These are phyloP conservation scores for Drosophila melanica DNA, from an alignment of 1,140 invertebrate genomes.

Conservation along the genomic window DNA sequence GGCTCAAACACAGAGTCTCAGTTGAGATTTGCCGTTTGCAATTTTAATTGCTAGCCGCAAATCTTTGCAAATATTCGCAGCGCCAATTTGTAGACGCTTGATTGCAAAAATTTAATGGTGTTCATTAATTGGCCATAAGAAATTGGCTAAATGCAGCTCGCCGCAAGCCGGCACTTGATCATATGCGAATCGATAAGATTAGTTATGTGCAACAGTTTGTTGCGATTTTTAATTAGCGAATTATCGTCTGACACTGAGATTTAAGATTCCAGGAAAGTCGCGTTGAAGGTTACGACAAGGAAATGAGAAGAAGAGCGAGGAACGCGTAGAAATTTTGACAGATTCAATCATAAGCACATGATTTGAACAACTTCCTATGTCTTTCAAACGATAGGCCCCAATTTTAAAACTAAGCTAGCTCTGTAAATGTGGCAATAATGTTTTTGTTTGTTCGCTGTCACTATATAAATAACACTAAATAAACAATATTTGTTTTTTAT, in stretches of 20 bases:
- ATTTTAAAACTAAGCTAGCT: too few relatives aligned
- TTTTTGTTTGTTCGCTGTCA: too few relatives aligned
- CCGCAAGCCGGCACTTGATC: slow-evolving; percentile 26
- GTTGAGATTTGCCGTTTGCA: slow-evolving; percentile 64
- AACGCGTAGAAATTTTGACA: too few relatives aligned
- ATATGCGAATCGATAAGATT: slow-evolving; percentile 37
- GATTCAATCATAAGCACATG: too few relatives aligned
- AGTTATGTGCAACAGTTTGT: slow-evolving; percentile 37
- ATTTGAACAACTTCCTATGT: too few relatives aligned
- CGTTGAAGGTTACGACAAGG: neutral
- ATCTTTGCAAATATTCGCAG: slow-evolving; percentile 71
- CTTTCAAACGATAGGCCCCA: too few relatives aligned
- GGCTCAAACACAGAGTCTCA: slow-evolving; percentile 20
- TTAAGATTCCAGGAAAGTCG: neutral
- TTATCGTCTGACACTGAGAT: neutral
- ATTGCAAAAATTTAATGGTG: slow-evolving; percentile 81
- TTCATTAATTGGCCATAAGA: slow-evolving; percentile 78
- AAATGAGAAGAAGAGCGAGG: neutral
- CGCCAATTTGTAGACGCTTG: slow-evolving; percentile 76
- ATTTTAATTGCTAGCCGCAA: slow-evolving; percentile 75
- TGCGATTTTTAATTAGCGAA: slow-evolving; percentile 9
- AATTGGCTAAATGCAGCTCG: slow-evolving; percentile 49
- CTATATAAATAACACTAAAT: too few relatives aligned
- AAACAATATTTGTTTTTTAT: too few relatives aligned
- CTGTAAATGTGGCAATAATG: too few relatives aligned